These are phyloP conservation scores for Phyllostomus discolor DNA, from an alignment of 2,113 vertebrate species.

Conservation along the genomic window DNA sequence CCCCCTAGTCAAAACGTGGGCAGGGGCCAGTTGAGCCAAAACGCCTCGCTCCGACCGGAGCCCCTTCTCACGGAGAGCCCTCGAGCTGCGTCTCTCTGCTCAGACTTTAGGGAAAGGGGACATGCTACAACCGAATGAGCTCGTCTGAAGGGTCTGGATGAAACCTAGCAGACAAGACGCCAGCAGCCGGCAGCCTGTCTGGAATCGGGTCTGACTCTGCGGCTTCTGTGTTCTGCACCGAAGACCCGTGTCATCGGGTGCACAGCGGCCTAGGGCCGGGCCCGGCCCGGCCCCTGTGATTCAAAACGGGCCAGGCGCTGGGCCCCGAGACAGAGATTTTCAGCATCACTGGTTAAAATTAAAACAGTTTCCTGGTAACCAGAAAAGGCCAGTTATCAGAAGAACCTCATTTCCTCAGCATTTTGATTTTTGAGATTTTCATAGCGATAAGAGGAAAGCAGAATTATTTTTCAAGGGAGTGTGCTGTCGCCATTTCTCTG, in stretches of 20 bases:
- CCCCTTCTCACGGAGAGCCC: background rate
- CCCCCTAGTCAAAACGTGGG: background rate
- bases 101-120: background rate
- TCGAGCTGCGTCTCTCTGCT: background rate
- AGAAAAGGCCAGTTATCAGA: background rate
- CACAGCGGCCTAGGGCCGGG: background rate
- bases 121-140: background rate
- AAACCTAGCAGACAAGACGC: background rate
- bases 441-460: background rate
- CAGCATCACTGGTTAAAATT: conserved; percentile 16
- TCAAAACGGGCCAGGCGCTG: background rate
- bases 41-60: background rate
- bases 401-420: background rate
- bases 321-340: conserved; percentile 1
- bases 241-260: background rate
- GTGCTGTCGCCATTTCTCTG: background rate
- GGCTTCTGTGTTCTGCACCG: rapidly evolving
- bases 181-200: background rate
- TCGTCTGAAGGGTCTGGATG: background rate
- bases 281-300: background rate
- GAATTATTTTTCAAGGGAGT: background rate
- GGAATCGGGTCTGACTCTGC: background rate
- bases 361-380: conserved; percentile 1
- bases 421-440: conserved; percentile 26
- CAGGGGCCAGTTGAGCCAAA: background rate